Base-by-base conservation (phyloP, 2,797 vertebrate genomes). In the Pempheris klunzingeri region DNA sequence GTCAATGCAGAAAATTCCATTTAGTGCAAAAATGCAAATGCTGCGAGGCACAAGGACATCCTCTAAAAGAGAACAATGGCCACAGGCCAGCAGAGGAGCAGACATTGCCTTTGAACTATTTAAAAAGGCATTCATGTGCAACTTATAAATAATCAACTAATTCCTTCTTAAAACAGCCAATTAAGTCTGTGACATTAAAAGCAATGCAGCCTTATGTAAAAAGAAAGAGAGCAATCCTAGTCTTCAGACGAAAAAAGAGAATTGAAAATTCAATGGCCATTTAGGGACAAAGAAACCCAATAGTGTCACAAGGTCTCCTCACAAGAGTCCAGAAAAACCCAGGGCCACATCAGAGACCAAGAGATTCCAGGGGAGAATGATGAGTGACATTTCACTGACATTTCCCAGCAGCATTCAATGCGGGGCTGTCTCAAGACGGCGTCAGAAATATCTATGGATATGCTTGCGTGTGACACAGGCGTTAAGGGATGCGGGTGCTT, bases 11-110 rank as follows among this genome's bases (percentile, higher is more conserved):
- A 95, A 95, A 96, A 97, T 96, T 97, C 95, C 92, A 93, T 96
- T 97, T 97, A 94, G 93, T 94, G 94, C 93, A 95, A 94, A 97
- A 96, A 97, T 96, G 95, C 89, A 96, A 96, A 97, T 95, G 94
- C 90, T 94, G 89, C 47, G 78, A 93, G 84, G 85, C 84, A 95
- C 44, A 91, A 97, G 95, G 94, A 95, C 92, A 94, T 93, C 94
- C 94, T 95, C 94, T 93, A 91, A 92, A 94, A 87, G 84, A 88
- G 87, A 93, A 96, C 94, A 96, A 95, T 96, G 94, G 92, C 85
- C 58, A 88, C 54, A 90, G 94, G 89, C 88, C 93, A 88, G 92
- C 87, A n/a, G 91, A 94, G 92, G 92, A 92, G 92, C 92, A 83
- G 89, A 91, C 44, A 69, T 64, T 91, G 94, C 81, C 96, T 98